Evolutionary conservation across 2,888 invertebrate species (phyloP).

Genomic region (Trissolcus brochymenae): DNA sequence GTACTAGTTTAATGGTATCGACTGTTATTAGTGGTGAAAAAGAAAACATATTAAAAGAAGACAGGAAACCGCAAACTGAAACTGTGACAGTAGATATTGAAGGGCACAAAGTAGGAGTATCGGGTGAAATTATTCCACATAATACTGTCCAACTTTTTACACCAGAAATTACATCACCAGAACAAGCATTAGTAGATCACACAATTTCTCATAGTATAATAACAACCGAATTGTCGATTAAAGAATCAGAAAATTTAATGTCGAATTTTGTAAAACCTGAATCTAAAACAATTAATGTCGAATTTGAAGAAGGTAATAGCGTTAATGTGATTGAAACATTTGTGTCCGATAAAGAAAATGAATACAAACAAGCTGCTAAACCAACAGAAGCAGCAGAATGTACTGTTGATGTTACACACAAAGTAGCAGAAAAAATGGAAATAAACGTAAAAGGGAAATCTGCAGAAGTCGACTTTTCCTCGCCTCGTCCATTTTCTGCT

Average conservation of each 20-base stretch:
- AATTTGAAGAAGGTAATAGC: constrained; percentile 76
- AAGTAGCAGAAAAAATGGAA: constrained; percentile 80
- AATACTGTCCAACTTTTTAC: constrained; percentile 68
- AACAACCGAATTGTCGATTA: constrained; percentile 72
- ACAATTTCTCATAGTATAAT: constrained; percentile 79
- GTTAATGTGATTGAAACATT: constrained; percentile 78
- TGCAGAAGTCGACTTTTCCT: constrained; percentile 75
- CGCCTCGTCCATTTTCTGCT: constrained; percentile 73
- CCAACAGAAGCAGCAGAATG: constrained; percentile 73
- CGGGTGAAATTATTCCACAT: constrained; percentile 70
- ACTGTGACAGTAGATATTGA: constrained; percentile 73
- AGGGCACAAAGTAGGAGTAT: constrained; percentile 72
- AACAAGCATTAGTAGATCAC: constrained; percentile 79
- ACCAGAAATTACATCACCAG: constrained; percentile 73
- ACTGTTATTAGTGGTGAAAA: constrained; percentile 66
- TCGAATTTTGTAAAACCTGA: constrained; percentile 70
- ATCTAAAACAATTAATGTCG: constrained; percentile 66
- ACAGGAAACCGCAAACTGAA: constrained; percentile 68
- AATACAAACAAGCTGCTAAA: constrained; percentile 65
- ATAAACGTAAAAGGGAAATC: constrained; percentile 77
- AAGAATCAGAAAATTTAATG: constrained; percentile 70
- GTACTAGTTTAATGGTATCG: constrained; percentile 68
- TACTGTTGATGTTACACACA: constrained; percentile 75
- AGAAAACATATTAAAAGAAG: constrained; percentile 63
- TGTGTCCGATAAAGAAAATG: constrained; percentile 76